These are phyloP conservation scores for Solenopsis fugax DNA, from an alignment of 1,140 invertebrate species.

Conservation along the genomic window DNA sequence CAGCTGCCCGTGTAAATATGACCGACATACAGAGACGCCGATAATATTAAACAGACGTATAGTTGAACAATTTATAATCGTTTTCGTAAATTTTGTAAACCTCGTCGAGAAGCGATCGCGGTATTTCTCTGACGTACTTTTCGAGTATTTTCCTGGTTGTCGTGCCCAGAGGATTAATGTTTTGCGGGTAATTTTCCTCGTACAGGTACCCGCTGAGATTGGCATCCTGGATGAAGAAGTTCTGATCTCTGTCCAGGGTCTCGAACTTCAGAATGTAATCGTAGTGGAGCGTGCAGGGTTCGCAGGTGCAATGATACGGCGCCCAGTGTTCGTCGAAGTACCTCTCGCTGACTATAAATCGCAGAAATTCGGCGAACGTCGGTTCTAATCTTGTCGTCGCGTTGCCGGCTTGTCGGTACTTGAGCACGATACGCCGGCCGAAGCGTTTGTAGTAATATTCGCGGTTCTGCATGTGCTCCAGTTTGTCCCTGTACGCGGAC, in stretches of 20 bases:
- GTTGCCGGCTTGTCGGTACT: constrained; percentile 81
- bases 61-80: constrained; percentile 91
- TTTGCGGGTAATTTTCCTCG: constrained; percentile 84
- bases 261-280: constrained; percentile 86
- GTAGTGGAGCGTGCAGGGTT: constrained; percentile 84
- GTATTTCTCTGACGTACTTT: constrained; percentile 89
- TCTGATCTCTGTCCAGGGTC: constrained; percentile 88
- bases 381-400: constrained; percentile 84
- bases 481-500: constrained; percentile 90
- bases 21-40: not conserved
- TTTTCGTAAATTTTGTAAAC: constrained; percentile 91
- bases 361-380: constrained; percentile 91
- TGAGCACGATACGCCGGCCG: constrained; percentile 83
- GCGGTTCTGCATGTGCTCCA: constrained; percentile 85
- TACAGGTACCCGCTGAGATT: constrained; percentile 88
- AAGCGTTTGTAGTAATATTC: constrained; percentile 85
- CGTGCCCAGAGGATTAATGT: constrained; percentile 86
- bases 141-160: constrained; percentile 87
- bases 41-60: constrained; percentile 80
- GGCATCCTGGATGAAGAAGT: constrained; percentile 89
- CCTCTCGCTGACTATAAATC: constrained; percentile 86
- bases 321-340: constrained; percentile 87
- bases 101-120: constrained; percentile 87
- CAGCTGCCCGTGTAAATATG: constrained; percentile 16
- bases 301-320: constrained; percentile 84